These are phyloP conservation scores for Pseudochaenichthys georgianus DNA, from an alignment of 2,797 vertebrate species.

Conservation along the genomic window DNA sequence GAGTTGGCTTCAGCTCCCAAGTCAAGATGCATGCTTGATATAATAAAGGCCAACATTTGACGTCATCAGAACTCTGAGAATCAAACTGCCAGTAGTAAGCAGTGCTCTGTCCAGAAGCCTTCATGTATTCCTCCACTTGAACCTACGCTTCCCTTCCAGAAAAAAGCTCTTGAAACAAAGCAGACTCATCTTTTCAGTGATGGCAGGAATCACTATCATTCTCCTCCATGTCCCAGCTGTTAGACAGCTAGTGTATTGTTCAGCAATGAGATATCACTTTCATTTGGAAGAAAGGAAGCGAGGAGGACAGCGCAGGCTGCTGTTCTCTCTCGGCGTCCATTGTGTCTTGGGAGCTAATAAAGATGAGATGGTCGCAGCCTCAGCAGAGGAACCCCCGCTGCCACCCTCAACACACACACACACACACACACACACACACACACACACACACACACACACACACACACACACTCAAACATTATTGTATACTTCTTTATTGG, in stretches of 20 bases:
- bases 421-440: slow-evolving; percentile 48
- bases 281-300: slow-evolving; percentile 75
- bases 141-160: not conserved
- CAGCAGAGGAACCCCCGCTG: slow-evolving; percentile 26
- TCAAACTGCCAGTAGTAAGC: not conserved
- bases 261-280: slow-evolving; percentile 80
- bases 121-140: slow-evolving; percentile 3
- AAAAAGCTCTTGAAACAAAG: slow-evolving; percentile 35
- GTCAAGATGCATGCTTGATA: not conserved
- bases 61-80: not conserved
- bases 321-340: slow-evolving; percentile 69
- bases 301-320: slow-evolving; percentile 53
- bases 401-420: slow-evolving; percentile 14
- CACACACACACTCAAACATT: slow-evolving; percentile 47
- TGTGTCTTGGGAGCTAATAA: slow-evolving; percentile 76
- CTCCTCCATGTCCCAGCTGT: slow-evolving; percentile 63
- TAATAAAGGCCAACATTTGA: not conserved
- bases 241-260: slow-evolving; percentile 61
- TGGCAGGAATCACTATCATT: slow-evolving; percentile 56
- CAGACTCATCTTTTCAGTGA: slow-evolving; percentile 33
- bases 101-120: not conserved
- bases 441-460: slow-evolving; percentile 32
- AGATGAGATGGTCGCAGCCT: slow-evolving; percentile 61
- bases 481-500: slow-evolving; percentile 75
- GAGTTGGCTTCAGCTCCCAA: not conserved